Evolutionary conservation across 2,888 invertebrate species (phyloP).

Genomic region (Latheticus oryzae): DNA sequence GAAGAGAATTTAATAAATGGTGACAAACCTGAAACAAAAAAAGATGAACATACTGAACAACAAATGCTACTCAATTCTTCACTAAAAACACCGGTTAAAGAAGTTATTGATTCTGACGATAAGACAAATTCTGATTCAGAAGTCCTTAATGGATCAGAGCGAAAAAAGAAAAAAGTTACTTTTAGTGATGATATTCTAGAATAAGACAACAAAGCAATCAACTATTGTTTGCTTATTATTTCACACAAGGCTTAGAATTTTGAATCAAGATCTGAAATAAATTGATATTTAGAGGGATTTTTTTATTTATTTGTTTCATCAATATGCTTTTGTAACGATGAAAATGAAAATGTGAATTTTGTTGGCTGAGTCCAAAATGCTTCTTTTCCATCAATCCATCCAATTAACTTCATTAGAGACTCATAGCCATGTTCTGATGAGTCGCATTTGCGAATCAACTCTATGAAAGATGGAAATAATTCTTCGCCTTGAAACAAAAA

Average conservation of each 20-base stretch:
- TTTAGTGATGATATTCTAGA: slow-evolving; percentile 26
- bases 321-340: slow-evolving; percentile 5
- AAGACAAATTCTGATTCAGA: slow-evolving; percentile 5
- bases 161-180: slow-evolving; percentile 34
- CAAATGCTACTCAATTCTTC: too few relatives aligned
- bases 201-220: background rate
- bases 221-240: background rate
- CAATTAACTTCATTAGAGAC: slow-evolving; percentile 16
- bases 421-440: slow-evolving; percentile 10
- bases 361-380: slow-evolving; percentile 25
- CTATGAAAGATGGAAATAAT: slow-evolving; percentile 22
- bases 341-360: slow-evolving; percentile 18
- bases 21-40: too few relatives aligned
- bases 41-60: too few relatives aligned
- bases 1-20: too few relatives aligned
- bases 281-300: background rate
- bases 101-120: background rate
- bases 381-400: slow-evolving; percentile 27
- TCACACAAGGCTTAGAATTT: background rate
- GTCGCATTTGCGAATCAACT: slow-evolving; percentile 16
- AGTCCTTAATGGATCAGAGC: slow-evolving; percentile 18
- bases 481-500: slow-evolving; percentile 28
- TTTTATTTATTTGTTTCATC: background rate
- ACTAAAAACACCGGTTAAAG: too few relatives aligned
- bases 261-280: too few relatives aligned